Evolutionary conservation across 2,888 invertebrate species (phyloP).

Genomic region (Cosmorhoe ocellata): DNA sequence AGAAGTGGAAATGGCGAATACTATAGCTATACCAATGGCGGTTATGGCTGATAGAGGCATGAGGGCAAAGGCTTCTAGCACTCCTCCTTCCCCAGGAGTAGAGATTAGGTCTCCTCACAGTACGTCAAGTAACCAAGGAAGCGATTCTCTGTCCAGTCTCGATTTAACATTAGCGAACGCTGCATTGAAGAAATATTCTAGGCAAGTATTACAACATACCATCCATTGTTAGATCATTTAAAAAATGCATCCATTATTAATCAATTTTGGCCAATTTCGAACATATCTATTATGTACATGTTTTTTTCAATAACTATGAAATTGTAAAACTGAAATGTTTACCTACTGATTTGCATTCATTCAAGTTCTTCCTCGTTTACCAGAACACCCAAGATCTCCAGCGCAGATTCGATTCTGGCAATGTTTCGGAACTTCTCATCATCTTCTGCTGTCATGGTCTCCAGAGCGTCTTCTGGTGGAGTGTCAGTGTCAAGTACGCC

Average conservation of each 20-base stretch:
- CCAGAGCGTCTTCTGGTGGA: constrained; percentile 83
- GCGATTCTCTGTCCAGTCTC: constrained; percentile 89
- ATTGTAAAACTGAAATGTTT: too few relatives aligned
- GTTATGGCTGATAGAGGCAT: constrained; percentile 68
- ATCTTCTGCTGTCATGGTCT: constrained; percentile 82
- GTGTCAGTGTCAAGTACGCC: constrained; percentile 87
- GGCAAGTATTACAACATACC: constrained; percentile 42
- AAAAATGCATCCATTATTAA: too few relatives aligned
- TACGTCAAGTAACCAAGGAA: constrained; percentile 89
- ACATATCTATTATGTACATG: background rate
- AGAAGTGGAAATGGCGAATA: constrained; percentile 84
- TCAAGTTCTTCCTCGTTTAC: constrained; percentile 39
- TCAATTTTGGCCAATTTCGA: too few relatives aligned
- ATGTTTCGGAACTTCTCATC: constrained; percentile 90
- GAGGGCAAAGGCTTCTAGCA: constrained; percentile 72
- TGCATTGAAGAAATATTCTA: constrained; percentile 81
- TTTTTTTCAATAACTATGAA: too few relatives aligned
- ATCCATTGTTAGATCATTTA: background rate
- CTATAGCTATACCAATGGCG: constrained; percentile 76
- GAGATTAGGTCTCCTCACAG: constrained; percentile 85
- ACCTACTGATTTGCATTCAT: background rate
- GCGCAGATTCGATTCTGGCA: constrained; percentile 90
- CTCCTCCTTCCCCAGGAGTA: constrained; percentile 86
- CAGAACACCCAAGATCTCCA: constrained; percentile 85
- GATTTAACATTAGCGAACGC: constrained; percentile 85